These are phyloP conservation scores for Plecotus auritus DNA, from an alignment of 2,113 vertebrate species.

Conservation along the genomic window DNA sequence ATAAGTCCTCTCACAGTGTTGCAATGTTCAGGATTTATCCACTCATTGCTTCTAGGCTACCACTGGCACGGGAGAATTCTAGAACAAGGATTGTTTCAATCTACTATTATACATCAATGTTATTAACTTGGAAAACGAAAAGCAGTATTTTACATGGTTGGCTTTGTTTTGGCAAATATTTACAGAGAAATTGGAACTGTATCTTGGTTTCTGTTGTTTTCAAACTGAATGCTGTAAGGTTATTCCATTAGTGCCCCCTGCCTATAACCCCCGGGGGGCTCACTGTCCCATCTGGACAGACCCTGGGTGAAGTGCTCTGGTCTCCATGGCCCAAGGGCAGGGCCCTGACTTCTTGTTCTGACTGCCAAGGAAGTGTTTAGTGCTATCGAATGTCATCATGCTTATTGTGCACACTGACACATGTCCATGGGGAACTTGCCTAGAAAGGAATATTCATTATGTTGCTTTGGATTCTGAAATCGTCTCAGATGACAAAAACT, in stretches of 20 bases:
- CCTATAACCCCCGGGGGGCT: not conserved
- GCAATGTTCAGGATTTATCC: not conserved
- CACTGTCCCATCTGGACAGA: not conserved
- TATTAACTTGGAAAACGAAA: not conserved
- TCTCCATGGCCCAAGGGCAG: slow-evolving; percentile 27
- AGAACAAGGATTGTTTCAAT: not conserved
- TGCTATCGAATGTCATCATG: not conserved
- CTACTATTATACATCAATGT: not conserved
- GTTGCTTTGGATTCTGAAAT: not conserved
- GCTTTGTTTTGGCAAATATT: not conserved
- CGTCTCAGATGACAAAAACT: slow-evolving; percentile 1
- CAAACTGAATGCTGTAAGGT: not conserved
- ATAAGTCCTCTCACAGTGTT: not conserved
- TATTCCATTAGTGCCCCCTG: not conserved
- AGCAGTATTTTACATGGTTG: not conserved
- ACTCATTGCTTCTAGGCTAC: not conserved
- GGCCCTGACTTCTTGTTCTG: not conserved
- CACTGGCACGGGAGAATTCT: not conserved
- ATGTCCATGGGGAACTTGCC: not conserved
- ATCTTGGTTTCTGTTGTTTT: not conserved
- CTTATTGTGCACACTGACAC: slow-evolving; percentile 18
- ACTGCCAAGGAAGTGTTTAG: slow-evolving; percentile 32
- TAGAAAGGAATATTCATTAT: not conserved
- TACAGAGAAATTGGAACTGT: not conserved
- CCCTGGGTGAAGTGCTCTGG: not conserved